These are phyloP conservation scores for Drosophila acutilabella DNA, from an alignment of 2,888 invertebrate species.

Conservation along the genomic window DNA sequence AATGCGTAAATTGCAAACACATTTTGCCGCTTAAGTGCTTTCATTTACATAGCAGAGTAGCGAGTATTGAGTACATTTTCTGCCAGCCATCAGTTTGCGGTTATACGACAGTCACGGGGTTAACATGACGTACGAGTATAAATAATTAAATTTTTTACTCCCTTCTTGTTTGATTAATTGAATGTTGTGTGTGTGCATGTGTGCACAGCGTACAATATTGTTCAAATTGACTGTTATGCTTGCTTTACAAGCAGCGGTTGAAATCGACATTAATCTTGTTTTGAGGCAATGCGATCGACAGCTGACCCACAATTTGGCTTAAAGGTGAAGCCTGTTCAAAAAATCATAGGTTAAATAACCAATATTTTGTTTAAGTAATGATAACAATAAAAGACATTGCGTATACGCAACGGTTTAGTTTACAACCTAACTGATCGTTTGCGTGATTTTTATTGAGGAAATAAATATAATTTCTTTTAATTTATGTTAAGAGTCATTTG, in stretches of 20 bases:
- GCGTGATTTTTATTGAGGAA: too few species aligned
- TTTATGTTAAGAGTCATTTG: too few species aligned
- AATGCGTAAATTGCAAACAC: slow-evolving; percentile 27
- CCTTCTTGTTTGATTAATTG: slow-evolving; percentile 56
- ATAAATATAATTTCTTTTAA: too few species aligned
- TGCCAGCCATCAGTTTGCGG: slow-evolving; percentile 56
- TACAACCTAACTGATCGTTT: too few species aligned
- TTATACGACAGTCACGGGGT: slow-evolving; percentile 52
- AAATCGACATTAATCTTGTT: slow-evolving; percentile 5
- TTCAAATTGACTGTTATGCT: slow-evolving; percentile 24
- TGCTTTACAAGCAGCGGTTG: not conserved
- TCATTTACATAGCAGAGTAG: slow-evolving; percentile 1
- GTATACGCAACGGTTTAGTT: not conserved
- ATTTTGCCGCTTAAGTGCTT: slow-evolving; percentile 28
- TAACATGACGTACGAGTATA: slow-evolving; percentile 50
- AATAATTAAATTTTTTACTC: slow-evolving; percentile 60
- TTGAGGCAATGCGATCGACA: not conserved
- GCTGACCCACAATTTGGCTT: slow-evolving; percentile 4
- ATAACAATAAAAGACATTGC: not conserved
- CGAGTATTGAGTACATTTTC: slow-evolving; percentile 7
- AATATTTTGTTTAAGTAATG: too few species aligned
- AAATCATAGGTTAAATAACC: too few species aligned
- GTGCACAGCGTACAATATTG: slow-evolving; percentile 35
- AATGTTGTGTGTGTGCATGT: slow-evolving; percentile 24
- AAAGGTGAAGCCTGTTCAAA: not conserved